Evolutionary conservation across 2,888 invertebrate genomes (phyloP), one percentile per base, ranked within the genome.

Genomic region (Liopterus haemorrhoidalis): DNA sequence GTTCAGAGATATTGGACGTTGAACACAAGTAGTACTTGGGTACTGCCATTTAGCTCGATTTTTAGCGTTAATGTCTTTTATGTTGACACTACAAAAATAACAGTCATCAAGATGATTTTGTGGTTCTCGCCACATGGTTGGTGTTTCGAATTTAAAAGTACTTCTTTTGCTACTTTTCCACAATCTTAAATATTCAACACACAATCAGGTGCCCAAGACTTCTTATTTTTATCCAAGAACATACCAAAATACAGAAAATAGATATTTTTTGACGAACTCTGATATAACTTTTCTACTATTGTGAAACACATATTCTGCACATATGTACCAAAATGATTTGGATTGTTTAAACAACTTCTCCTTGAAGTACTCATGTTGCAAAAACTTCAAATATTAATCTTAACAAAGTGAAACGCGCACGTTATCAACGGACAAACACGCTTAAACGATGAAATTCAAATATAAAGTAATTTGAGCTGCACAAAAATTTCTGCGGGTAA

Each of bases 201-300:
- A 52, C 37, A 49, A 46, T 56, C 51, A 32, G 54, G 51, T 38
- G 41, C 51, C 49, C 52, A 52, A 27, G 41, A 18, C 48, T 56
- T 54, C 27, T 55, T 39, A 38, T 48, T 39, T 39, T 52, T 40
- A 20, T 46, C 36, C n/a, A 56, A 35, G 40, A 52, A 46, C 8
- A 53, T 22, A 28, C 39, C 42, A 40, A 54, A 57, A 49, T 52
- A 56, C 8, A 30, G 24, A 35, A 24, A 20, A 47, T 55, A 54
- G 21, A 33, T 43, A 24, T 37, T 40, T 36, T n/a, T 50, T 54
- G 11, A 55, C 46, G 46, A 49, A 52, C 15, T 46, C 41, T 9
- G 50, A 43, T 9, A 50, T 38, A 24, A 27, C 12, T 38, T 38
- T 38, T 38, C 38, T 25, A 27, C 27, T 28, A 15, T 38, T 2